These are phyloP conservation scores for Alviniconcha strummeri DNA, from an alignment of 2,888 invertebrate species.

Conservation along the genomic window DNA sequence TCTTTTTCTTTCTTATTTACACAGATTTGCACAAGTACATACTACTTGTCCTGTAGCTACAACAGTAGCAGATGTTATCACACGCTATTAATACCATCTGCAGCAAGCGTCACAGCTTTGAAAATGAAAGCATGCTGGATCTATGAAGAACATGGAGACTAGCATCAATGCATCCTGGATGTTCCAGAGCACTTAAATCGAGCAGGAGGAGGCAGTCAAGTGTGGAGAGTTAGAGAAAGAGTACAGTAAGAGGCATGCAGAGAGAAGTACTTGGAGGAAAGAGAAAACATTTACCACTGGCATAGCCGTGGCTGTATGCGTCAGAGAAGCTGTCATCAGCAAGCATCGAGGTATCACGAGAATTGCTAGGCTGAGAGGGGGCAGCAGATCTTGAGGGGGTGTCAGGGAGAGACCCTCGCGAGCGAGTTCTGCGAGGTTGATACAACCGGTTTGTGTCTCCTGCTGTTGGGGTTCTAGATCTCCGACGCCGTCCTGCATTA, in stretches of 20 bases:
- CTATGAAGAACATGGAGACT: too few relatives aligned
- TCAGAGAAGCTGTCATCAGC: conserved; percentile 35
- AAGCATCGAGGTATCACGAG: conserved; percentile 21
- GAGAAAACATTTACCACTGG: conserved; percentile 28
- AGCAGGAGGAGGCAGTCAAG: conserved; percentile 23
- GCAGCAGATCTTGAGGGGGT: conserved; percentile 15
- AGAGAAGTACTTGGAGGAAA: neutral
- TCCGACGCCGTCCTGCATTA: conserved; percentile 20
- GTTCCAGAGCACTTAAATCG: too few relatives aligned
- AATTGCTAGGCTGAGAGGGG: conserved; percentile 15
- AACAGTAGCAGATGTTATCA: too few relatives aligned
- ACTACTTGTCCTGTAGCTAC: too few relatives aligned
- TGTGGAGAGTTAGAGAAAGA: neutral
- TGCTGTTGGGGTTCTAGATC: neutral
- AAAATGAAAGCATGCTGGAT: too few relatives aligned
- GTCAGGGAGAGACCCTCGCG: conserved; percentile 11
- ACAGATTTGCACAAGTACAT: too few relatives aligned
- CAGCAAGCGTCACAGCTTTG: too few relatives aligned
- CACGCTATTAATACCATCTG: too few relatives aligned
- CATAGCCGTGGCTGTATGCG: conserved; percentile 32
- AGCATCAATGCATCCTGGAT: too few relatives aligned
- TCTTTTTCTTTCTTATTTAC: too few relatives aligned
- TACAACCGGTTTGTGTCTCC: conserved; percentile 10
- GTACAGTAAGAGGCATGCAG: conserved; percentile 10
- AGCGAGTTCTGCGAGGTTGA: conserved; percentile 26